These are phyloP conservation scores for Pinctada fucata DNA, from an alignment of 2,888 invertebrate genomes.

Conservation along the genomic window DNA sequence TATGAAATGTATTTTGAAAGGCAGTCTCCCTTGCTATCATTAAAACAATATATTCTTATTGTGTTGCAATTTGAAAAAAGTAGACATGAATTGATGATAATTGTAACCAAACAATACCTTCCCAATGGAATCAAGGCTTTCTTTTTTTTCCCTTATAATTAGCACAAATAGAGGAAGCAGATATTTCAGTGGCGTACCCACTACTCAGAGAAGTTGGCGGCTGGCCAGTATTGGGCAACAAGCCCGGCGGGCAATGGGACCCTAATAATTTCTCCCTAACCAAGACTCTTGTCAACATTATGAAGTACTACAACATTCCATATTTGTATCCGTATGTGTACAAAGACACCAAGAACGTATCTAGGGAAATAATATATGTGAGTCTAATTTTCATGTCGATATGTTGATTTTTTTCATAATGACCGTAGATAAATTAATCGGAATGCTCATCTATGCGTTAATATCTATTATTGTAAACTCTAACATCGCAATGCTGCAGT, in stretches of 20 bases:
- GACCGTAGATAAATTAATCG: too few species aligned
- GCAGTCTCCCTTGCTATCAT: too few species aligned
- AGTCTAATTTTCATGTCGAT: constrained; percentile 19
- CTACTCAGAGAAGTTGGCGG: constrained; percentile 86
- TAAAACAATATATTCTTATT: too few species aligned
- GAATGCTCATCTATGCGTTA: too few species aligned
- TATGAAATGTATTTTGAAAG: too few species aligned
- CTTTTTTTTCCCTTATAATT: constrained; percentile 36
- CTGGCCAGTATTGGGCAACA: constrained; percentile 83
- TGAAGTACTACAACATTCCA: constrained; percentile 84
- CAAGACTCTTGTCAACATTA: constrained; percentile 80
- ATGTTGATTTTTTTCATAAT: not conserved
- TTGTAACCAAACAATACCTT: too few species aligned
- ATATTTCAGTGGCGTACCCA: constrained; percentile 76
- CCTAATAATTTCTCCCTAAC: constrained; percentile 76
- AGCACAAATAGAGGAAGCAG: constrained; percentile 85
- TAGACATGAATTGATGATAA: too few species aligned
- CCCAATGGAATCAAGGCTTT: not conserved
- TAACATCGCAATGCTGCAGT: not conserved
- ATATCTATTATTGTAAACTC: not conserved
- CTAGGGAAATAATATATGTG: constrained; percentile 91
- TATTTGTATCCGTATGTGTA: constrained; percentile 80
- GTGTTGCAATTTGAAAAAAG: too few species aligned
- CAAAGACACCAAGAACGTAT: constrained; percentile 93
- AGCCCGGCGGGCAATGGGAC: constrained; percentile 80